Evolutionary conservation across 2,888 invertebrate genomes (phyloP).

Genomic region (Troglohyphantes excavatus): DNA sequence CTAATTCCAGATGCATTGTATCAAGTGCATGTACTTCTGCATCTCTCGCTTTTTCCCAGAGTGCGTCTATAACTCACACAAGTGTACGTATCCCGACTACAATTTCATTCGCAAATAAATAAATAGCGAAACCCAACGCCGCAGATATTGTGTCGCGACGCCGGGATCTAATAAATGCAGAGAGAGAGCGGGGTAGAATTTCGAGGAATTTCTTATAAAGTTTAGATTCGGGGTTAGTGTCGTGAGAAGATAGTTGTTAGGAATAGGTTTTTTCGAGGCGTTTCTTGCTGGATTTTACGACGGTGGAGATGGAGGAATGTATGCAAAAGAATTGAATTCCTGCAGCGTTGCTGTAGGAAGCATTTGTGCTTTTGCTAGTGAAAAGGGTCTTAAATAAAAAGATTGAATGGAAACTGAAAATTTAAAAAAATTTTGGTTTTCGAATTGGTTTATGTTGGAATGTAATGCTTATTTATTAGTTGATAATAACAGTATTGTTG

Average conservation of each 20-base stretch:
- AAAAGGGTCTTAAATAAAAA: too few species aligned
- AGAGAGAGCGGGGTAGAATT: conserved; percentile 10
- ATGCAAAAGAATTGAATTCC: too few species aligned
- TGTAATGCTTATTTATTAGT: too few species aligned
- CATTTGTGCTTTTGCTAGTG: too few species aligned
- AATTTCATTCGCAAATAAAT: conserved; percentile 43
- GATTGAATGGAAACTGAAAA: too few species aligned
- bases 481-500: too few species aligned
- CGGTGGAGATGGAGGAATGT: too few species aligned
- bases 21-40: not conserved
- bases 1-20: not conserved
- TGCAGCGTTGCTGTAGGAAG: too few species aligned
- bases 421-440: too few species aligned
- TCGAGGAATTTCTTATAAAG: not conserved
- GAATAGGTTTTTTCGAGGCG: not conserved
- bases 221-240: not conserved
- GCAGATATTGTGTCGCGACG: not conserved
- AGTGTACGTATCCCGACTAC: conserved; percentile 12
- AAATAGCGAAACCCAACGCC: conserved; percentile 21
- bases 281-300: too few species aligned
- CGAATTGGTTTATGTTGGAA: too few species aligned
- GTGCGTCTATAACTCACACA: not conserved
- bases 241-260: not conserved
- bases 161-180: conserved; percentile 26
- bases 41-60: not conserved